These are phyloP conservation scores for Drosophila paranaensis DNA, from an alignment of 2,888 invertebrate species.

Conservation along the genomic window DNA sequence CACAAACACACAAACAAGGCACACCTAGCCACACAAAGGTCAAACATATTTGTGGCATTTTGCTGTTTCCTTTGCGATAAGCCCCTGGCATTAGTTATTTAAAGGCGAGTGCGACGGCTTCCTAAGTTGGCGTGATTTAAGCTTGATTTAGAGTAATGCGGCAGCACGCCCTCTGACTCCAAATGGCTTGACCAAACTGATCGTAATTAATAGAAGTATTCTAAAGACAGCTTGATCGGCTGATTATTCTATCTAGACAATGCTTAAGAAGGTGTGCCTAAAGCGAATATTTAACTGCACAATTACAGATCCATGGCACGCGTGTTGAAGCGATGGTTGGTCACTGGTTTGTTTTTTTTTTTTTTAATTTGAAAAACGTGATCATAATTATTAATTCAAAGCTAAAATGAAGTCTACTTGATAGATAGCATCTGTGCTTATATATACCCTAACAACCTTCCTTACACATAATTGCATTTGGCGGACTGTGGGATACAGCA, in stretches of 20 bases:
- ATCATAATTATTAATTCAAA: too few species aligned
- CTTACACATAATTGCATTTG: too few species aligned
- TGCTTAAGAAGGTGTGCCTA: background rate
- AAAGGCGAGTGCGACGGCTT: constrained; percentile 36
- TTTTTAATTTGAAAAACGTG: too few species aligned
- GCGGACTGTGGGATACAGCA: too few species aligned
- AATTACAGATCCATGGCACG: too few species aligned
- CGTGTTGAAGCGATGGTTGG: too few species aligned
- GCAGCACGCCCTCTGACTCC: constrained; percentile 31
- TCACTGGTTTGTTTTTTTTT: too few species aligned
- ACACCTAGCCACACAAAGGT: constrained; percentile 23
- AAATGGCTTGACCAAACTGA: background rate
- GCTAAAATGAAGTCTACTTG: too few species aligned
- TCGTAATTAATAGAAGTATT: background rate
- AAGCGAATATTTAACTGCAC: too few species aligned
- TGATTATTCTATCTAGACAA: background rate
- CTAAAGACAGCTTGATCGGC: background rate
- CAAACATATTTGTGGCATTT: constrained; percentile 61
- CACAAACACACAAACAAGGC: constrained; percentile 8
- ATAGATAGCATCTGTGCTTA: too few species aligned
- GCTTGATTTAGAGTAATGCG: constrained; percentile 48
- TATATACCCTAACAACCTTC: too few species aligned
- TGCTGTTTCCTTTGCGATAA: constrained; percentile 58
- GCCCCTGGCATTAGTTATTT: constrained; percentile 59
- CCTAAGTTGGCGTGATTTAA: constrained; percentile 51